Evolutionary conservation across 1,140 invertebrate species (phyloP).

Genomic region (Tigriopus japonicus): DNA sequence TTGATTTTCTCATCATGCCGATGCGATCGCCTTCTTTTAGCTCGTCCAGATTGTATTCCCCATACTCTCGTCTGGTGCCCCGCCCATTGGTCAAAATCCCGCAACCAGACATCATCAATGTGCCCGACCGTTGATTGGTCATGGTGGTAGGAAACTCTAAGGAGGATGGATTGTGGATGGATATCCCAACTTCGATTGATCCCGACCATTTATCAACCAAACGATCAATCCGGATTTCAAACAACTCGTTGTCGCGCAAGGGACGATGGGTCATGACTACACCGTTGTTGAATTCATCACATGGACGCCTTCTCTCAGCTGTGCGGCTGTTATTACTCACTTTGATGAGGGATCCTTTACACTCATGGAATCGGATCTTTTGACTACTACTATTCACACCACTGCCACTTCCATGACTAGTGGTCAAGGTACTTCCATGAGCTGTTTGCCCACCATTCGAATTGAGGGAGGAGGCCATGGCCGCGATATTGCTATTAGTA

Average conservation of each 20-base stretch:
- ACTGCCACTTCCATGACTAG: neutral
- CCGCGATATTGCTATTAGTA: slow-evolving; percentile 4
- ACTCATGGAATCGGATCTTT: slow-evolving; percentile 61
- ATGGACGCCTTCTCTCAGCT: slow-evolving; percentile 58
- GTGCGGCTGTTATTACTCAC: slow-evolving; percentile 61
- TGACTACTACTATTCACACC: neutral
- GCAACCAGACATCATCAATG: slow-evolving; percentile 92
- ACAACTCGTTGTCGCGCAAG: slow-evolving; percentile 66
- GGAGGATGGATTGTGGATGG: slow-evolving; percentile 69
- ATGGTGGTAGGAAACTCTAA: slow-evolving; percentile 87
- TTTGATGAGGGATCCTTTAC: slow-evolving; percentile 68
- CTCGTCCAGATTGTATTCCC: slow-evolving; percentile 84
- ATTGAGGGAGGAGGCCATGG: neutral
- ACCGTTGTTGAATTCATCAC: slow-evolving; percentile 88
- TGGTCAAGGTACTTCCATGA: neutral
- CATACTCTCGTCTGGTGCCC: slow-evolving; percentile 75
- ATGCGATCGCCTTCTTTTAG: slow-evolving; percentile 70
- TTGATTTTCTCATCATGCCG: slow-evolving; percentile 58
- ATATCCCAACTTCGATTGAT: slow-evolving; percentile 82
- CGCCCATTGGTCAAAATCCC: slow-evolving; percentile 85
- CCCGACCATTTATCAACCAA: slow-evolving; percentile 83
- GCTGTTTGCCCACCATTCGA: neutral
- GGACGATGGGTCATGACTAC: slow-evolving; percentile 78
- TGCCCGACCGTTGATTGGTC: slow-evolving; percentile 87
- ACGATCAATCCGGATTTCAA: slow-evolving; percentile 76